Conservation (phyloP, 2,888 invertebrate species). For the Pediacus dermestoides region DNA sequence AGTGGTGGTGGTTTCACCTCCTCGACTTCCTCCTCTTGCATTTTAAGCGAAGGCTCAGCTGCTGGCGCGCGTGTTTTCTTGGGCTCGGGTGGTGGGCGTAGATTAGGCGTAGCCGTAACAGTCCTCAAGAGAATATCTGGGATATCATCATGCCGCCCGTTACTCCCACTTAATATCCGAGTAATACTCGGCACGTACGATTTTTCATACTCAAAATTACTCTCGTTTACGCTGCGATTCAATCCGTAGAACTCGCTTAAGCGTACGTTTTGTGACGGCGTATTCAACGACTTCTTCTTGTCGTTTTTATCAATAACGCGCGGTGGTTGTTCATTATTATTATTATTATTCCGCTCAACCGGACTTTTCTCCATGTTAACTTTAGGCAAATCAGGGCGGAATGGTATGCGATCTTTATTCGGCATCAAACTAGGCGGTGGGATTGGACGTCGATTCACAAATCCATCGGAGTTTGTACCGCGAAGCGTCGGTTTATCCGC, state of each 20-base stretch:
- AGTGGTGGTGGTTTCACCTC: conserved; percentile 34
- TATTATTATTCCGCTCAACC: conserved; percentile 19
- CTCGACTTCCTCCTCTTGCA: conserved; percentile 29
- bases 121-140: conserved; percentile 71
- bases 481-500: conserved; percentile 85
- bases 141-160: conserved; percentile 77
- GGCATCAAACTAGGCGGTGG: conserved; percentile 81
- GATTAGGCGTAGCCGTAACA: conserved; percentile 55
- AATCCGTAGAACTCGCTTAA: conserved; percentile 45
- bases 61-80: conserved; percentile 38
- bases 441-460: conserved; percentile 71
- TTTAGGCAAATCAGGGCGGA: conserved; percentile 55
- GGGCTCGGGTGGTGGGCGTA: conserved; percentile 33
- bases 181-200: conserved; percentile 72
- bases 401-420: conserved; percentile 79
- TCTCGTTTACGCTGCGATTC: conserved; percentile 42
- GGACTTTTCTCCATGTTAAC: conserved; percentile 44
- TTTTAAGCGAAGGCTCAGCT: conserved; percentile 37
- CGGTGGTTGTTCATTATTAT: conserved; percentile 18
- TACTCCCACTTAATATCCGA: conserved; percentile 79
- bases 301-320: conserved; percentile 40
- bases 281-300: conserved; percentile 71
- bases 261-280: conserved; percentile 65
- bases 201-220: conserved; percentile 49
- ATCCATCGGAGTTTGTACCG: conserved; percentile 60